phyloP scores from a whole-genome alignment of 2,113 vertebrate genomes.

The Brachyhypopomus occidentalis region DNA sequence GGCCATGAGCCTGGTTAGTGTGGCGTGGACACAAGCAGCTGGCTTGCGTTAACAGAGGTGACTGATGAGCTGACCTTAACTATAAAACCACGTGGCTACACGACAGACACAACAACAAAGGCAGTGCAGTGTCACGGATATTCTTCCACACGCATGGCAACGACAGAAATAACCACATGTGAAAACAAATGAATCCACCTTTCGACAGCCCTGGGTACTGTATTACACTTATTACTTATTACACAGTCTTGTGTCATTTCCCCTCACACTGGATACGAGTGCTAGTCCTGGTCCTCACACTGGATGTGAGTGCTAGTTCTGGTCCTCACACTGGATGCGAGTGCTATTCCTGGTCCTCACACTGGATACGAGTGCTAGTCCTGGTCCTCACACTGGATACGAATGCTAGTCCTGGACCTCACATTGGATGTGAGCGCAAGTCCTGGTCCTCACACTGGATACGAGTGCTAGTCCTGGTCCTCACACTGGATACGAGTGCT shows the following conservation, averaged over 20 bases:
- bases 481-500: too few relatives aligned
- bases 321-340: too few relatives aligned
- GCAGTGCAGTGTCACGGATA: constrained; percentile 18
- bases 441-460: too few relatives aligned
- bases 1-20: not conserved
- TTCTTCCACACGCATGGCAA: not conserved
- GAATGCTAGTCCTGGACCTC: too few relatives aligned
- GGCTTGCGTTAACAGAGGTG: constrained; percentile 42
- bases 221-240: not conserved
- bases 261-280: too few relatives aligned
- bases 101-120: not conserved
- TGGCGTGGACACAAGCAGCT: constrained; percentile 35
- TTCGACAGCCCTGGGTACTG: constrained; percentile 44
- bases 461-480: too few relatives aligned
- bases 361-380: too few relatives aligned
- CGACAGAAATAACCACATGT: constrained; percentile 16
- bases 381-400: too few relatives aligned
- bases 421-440: not conserved
- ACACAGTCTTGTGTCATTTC: too few relatives aligned
- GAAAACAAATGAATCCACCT: constrained; percentile 10
- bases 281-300: too few relatives aligned
- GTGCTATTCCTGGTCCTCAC: too few relatives aligned
- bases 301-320: too few relatives aligned
- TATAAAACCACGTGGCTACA: constrained; percentile 11
- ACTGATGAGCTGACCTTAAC: constrained; percentile 28